These are phyloP conservation scores for Callospermophilus lateralis DNA, from an alignment of 2,113 vertebrate genomes.

Conservation along the genomic window DNA sequence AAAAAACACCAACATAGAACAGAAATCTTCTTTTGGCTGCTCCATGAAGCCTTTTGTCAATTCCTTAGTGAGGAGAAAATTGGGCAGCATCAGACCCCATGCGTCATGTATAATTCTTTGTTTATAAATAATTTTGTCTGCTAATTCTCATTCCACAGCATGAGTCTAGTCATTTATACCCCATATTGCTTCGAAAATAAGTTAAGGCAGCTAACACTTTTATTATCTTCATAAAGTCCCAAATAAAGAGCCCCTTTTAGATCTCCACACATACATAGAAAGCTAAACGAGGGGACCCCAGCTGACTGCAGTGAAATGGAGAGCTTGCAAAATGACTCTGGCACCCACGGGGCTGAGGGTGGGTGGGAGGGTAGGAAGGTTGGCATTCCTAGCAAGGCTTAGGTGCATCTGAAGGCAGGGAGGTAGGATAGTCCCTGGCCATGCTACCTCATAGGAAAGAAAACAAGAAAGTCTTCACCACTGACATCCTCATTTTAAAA, in stretches of 20 bases:
- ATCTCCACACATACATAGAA: neutral
- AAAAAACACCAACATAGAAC: neutral
- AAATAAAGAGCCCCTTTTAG: slow-evolving; percentile 36
- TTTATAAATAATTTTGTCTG: slow-evolving; percentile 10
- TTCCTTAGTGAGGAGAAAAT: slow-evolving; percentile 6
- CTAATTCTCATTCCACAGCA: neutral
- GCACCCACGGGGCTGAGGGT: neutral
- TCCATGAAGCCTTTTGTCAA: neutral
- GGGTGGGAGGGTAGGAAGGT: neutral
- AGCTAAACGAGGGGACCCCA: neutral
- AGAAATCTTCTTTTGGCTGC: slow-evolving; percentile 29
- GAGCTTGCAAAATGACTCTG: neutral
- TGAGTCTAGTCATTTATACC: neutral
- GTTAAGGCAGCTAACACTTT: neutral
- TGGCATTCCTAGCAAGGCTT: neutral
- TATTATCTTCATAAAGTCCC: slow-evolving; percentile 8
- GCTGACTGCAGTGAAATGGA: neutral
- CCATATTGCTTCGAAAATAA: slow-evolving; percentile 27
- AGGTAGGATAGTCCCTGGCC: neutral
- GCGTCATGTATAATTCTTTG: slow-evolving; percentile 11
- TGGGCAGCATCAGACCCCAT: neutral
- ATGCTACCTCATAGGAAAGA: neutral
- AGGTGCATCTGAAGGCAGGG: neutral
- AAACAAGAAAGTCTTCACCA: neutral
- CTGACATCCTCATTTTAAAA: neutral